These are phyloP conservation scores for Trissolcus basalis DNA, from an alignment of 1,140 invertebrate species.

Conservation along the genomic window DNA sequence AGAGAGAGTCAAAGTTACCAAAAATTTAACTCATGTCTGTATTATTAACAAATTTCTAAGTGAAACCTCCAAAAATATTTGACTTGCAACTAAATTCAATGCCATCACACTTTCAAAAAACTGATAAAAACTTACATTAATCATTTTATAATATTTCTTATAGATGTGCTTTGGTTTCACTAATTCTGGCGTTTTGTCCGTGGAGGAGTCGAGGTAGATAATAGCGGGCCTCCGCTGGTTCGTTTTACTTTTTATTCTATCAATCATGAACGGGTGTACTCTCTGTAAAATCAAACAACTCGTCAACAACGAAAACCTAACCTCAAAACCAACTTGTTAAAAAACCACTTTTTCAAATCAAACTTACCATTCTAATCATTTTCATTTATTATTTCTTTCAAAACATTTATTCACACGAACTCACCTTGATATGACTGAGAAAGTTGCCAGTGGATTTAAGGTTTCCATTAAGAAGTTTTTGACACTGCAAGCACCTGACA, in stretches of 20 bases:
- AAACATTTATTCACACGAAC: too few relatives aligned
- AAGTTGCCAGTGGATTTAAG: conserved; percentile 75
- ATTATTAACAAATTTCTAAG: too few relatives aligned
- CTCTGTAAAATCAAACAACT: conserved; percentile 58
- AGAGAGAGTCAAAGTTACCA: too few relatives aligned
- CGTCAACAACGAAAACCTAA: conserved; percentile 1
- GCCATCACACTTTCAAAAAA: too few relatives aligned
- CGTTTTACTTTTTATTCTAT: conserved; percentile 74
- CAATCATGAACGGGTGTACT: conserved; percentile 71
- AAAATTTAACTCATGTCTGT: too few relatives aligned
- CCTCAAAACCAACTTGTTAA: too few relatives aligned
- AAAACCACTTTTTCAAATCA: too few relatives aligned
- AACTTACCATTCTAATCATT: too few relatives aligned
- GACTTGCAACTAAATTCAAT: too few relatives aligned
- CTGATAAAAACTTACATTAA: conserved; percentile 52
- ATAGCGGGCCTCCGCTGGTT: conserved; percentile 73
- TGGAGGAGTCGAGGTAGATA: conserved; percentile 69
- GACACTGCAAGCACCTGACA: conserved; percentile 71
- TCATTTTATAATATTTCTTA: conserved; percentile 69
- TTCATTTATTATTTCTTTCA: too few relatives aligned
- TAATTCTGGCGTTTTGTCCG: conserved; percentile 68
- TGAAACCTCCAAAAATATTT: too few relatives aligned
- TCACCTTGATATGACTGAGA: conserved; percentile 74
- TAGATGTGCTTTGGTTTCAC: conserved; percentile 67
- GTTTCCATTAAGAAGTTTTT: conserved; percentile 73